Evolutionary conservation across 2,797 vertebrate species (phyloP), one percentile per base, ranked within the genome.

Genomic region (Xenops minutus): DNA sequence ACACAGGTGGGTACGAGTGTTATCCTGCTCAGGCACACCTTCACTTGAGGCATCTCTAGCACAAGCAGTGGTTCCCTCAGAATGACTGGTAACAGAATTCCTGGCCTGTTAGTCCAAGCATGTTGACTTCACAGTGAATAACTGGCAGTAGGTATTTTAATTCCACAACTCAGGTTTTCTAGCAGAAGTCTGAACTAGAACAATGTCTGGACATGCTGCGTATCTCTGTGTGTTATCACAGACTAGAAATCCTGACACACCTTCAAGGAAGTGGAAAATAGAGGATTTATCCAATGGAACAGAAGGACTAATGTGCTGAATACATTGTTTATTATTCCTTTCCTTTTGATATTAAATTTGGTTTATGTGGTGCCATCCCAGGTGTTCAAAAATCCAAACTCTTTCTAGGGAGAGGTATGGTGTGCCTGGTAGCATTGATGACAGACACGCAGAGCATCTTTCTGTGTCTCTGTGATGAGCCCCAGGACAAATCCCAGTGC

Each of bases 1-100:
- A 99, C 98, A 99, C 99, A 99, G 99, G 99, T 99, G 98, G 93
- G 98, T 98, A 85, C 32, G 2, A 49, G 48, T 77, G 12, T 78
- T 71, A 4, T 2, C 79, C 55, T 76, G 59, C 82, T 68, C 61
- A 43, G 79, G 66, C 29, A 39, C 72, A 16, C 67, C 49, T 71
- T 74, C 62, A 36, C 43, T 8, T 62, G 14, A 27, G 2, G 4
- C 32, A 14, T 19, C 24, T 21, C n/a, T 61, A 68, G 75, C 67
- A 73, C n/a, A 22, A n/a, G 58, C 7, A 5, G 29, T 12, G 10
- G 17, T 86, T 89, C 48, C 32, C 32, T 68, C 4, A 1, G 51
- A 88, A 15, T 29, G 62, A 18, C 62, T 34, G 49, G 2, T 39
- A 34, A 39, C 12, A 29, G 73, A 67, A 26, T 44, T 41, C 32